Conservation (phyloP, 2,113 vertebrate species). For the Clarias magur region DNA sequence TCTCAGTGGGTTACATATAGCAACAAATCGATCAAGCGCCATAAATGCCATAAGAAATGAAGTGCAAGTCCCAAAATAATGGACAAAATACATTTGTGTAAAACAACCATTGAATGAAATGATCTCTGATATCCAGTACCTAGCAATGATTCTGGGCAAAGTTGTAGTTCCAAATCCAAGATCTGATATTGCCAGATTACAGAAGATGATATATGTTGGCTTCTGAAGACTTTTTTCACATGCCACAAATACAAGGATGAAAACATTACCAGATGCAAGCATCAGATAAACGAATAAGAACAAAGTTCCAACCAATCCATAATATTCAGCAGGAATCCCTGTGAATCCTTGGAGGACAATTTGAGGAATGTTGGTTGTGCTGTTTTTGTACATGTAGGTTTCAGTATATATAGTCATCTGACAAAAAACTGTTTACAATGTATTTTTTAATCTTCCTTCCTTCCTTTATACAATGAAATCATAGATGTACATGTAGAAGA, state of each 20-base stretch:
- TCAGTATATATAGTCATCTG: conserved; percentile 22
- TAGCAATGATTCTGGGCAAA: conserved; percentile 64
- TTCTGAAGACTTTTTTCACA: conserved; percentile 60
- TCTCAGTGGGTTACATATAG: conserved; percentile 60
- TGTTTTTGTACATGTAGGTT: conserved; percentile 18
- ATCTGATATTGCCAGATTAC: conserved; percentile 64
- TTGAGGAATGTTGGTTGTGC: conserved; percentile 32
- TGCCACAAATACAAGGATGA: conserved; percentile 62
- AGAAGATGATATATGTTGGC: conserved; percentile 64
- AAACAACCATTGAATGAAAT: conserved; percentile 65
- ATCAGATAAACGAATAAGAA: conserved; percentile 60
- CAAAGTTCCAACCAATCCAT: conserved; percentile 51
- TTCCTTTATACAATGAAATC: neutral
- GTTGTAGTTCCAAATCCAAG: conserved; percentile 57
- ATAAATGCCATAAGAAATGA: conserved; percentile 68
- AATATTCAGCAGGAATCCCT: conserved; percentile 60
- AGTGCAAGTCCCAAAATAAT: conserved; percentile 61
- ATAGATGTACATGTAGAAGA: neutral
- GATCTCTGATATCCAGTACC: conserved; percentile 58
- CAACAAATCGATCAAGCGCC: conserved; percentile 59
- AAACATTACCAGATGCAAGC: conserved; percentile 62
- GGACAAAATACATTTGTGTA: conserved; percentile 69
- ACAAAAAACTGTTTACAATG: conserved; percentile 15
- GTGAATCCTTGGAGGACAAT: conserved; percentile 65
- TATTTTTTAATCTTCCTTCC: neutral